Evolutionary conservation across 2,797 vertebrate species (phyloP), one percentile per base, ranked within the genome.

Genomic region (Hyperoplus lanceolatus): DNA sequence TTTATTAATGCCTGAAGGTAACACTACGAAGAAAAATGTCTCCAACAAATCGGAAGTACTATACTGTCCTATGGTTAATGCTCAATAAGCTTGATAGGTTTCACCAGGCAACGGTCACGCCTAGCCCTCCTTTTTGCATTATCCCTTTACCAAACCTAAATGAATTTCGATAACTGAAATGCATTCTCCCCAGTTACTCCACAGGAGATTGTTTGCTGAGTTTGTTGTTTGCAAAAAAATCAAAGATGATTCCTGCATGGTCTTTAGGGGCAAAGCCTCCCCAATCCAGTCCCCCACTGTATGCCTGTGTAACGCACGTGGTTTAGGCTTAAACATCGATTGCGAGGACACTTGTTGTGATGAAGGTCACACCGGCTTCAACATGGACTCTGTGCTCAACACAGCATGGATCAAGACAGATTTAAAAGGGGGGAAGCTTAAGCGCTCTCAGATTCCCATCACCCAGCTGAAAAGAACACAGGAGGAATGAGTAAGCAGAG

Each of bases 161-260:
- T 90, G 82, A 83, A 83, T 72, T 51, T 57, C 75, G 80, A 89
- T 90, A 65, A 81, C 61, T 45, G 64, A 84, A 86, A 88, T 50
- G 69, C 75, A 89, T 84, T 90, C 65, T 1, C 84, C 68, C 29
- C 39, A 10, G 66, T 36, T 36, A 8, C 83, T 84, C 82, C 10
- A 21, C 70, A 58, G 75, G 86, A 66, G 69, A 69, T 79, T 43
- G 61, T 87, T 88, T 77, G 76, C 53, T 71, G 54, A 46, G 53
- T 58, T 2, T 55, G 45, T 75, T 3, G 18, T 29, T 65, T 39
- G 15, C 72, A 79, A 81, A 3, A 41, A 46, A 71, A 46, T 0
- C 12, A 50, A 49, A 72, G 45, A 60, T 45, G 62, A 50, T 57
- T 49, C 3, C 48, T 6, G n/a, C 51, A 18, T 29, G 29, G 16